A percentile compares a stretch with the other conserved stretches of the same genome.
Conservation (phyloP, 1,140 invertebrate species). For the Onthophagus taurus region DNA sequence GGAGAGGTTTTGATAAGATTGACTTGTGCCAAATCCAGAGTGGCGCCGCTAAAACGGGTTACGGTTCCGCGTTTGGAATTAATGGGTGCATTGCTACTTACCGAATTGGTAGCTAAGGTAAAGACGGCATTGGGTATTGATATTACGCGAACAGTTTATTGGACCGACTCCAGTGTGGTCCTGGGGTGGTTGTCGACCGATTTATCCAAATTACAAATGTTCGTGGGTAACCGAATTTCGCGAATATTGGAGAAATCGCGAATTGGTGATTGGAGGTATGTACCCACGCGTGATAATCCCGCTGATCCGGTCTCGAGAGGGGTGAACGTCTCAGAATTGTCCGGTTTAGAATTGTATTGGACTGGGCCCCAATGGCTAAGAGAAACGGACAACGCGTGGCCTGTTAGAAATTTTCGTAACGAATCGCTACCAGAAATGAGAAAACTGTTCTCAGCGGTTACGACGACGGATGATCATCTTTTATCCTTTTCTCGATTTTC, state of each 20-base stretch:
- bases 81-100: background rate
- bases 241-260: background rate
- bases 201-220: background rate
- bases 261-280: background rate
- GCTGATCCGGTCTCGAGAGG: slow-evolving; percentile 3
- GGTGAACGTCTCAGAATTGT: background rate
- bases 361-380: background rate
- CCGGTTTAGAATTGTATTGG: background rate
- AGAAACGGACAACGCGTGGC: too few relatives aligned
- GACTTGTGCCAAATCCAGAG: slow-evolving; percentile 28
- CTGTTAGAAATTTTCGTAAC: too few relatives aligned
- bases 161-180: slow-evolving; percentile 1
- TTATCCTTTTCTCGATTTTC: background rate
- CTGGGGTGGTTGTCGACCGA: background rate
- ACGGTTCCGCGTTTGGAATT: slow-evolving; percentile 4
- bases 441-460: too few relatives aligned
- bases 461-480: too few relatives aligned
- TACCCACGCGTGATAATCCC: slow-evolving; percentile 4
- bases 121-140: too few relatives aligned
- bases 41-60: slow-evolving; percentile 35
- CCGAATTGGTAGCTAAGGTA: too few relatives aligned
- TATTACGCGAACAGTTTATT: too few relatives aligned
- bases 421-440: too few relatives aligned
- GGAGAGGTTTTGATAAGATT: slow-evolving; percentile 14
- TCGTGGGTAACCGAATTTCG: slow-evolving; percentile 1